Evolutionary conservation across 2,113 vertebrate genomes (phyloP).

Genomic region (Eulemur rufifrons): DNA sequence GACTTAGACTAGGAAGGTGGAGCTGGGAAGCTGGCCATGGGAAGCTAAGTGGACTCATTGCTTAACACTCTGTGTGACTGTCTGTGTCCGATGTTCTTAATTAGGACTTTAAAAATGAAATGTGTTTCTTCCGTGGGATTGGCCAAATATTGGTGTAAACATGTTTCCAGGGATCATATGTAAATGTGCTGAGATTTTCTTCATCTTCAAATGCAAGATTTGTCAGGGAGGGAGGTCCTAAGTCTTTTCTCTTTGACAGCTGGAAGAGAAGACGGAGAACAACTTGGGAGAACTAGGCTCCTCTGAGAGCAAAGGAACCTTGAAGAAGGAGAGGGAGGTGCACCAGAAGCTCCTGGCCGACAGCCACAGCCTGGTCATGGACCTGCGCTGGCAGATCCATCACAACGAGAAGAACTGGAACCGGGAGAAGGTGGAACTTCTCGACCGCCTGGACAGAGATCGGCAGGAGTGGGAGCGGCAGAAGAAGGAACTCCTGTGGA

Average conservation of each 20-base stretch:
- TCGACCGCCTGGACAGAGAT: slow-evolving; percentile 90
- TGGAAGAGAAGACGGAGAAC: slow-evolving; percentile 82
- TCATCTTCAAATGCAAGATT: background rate
- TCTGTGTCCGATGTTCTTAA: background rate
- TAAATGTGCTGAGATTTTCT: background rate
- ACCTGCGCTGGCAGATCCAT: slow-evolving; percentile 95
- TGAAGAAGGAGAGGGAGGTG: slow-evolving; percentile 91
- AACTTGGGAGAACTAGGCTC: slow-evolving; percentile 75
- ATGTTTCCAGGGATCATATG: background rate
- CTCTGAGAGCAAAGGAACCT: slow-evolving; percentile 78
- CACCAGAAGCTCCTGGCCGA: slow-evolving; percentile 93
- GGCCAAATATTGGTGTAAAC: background rate
- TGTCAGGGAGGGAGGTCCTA: background rate
- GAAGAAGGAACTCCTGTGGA: slow-evolving; percentile 90
- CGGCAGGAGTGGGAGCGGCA: slow-evolving; percentile 91
- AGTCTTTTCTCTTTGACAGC: slow-evolving; percentile 77
- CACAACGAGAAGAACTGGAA: slow-evolving; percentile 94
- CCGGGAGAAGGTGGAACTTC: slow-evolving; percentile 90
- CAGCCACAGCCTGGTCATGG: slow-evolving; percentile 91
- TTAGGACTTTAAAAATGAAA: background rate
- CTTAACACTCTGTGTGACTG: background rate
- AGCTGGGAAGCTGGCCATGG: background rate
- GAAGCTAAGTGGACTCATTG: background rate
- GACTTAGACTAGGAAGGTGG: background rate
- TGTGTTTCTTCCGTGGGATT: background rate